Base-by-base conservation (phyloP, 2,113 vertebrate genomes). In the Petrocephalus microphthalmus region DNA sequence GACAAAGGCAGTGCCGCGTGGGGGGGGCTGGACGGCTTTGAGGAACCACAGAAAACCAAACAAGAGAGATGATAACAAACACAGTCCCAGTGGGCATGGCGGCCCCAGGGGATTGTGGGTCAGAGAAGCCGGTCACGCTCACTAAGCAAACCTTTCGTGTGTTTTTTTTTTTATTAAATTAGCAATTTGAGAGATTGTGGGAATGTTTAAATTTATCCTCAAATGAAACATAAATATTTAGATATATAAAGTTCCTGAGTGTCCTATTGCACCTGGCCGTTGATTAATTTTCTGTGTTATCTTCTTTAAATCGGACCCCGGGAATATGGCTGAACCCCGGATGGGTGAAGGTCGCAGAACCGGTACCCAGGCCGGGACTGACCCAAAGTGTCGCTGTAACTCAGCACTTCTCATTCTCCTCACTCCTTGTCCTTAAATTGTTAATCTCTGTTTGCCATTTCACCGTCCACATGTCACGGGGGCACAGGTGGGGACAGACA, bases 171-270 rank as follows among this genome's bases (percentile, higher is more conserved):
- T 57, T 85, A 42, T 85, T 54, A 17, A 85, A 0, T 85, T 54
- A 85, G 47, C 5, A 25, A 52, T 54, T 25, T 85, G 84, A 25
- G 84, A 20, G 52, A 10, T 6, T 54, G 19, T 2, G 7, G 7
- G 13, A n/a, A 85, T 85, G 42, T 85, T n/a, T 52, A 20, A n/a
- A 85, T 85, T 85, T 85, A 25, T 52, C 37, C 84, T n/a, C 13
- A 10, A 45, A 37, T 37, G 84, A 54, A 17, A 56, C 10, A 85
- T 42, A 17, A 42, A 78, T 78, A 17, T 78, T 78, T 78, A 15
- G 17, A 54, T 15, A 54, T 54, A 54, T 19, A 54, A 54, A 54
- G 11, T 54, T 54, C 53, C 53, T 54, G 17, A 54, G 17, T 54
- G 11, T 54, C 17, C 17, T 4, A 11, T 54, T 15, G 11, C 53